Base-by-base conservation (phyloP, 2,888 invertebrate genomes). In the Cheilosia urbana region DNA sequence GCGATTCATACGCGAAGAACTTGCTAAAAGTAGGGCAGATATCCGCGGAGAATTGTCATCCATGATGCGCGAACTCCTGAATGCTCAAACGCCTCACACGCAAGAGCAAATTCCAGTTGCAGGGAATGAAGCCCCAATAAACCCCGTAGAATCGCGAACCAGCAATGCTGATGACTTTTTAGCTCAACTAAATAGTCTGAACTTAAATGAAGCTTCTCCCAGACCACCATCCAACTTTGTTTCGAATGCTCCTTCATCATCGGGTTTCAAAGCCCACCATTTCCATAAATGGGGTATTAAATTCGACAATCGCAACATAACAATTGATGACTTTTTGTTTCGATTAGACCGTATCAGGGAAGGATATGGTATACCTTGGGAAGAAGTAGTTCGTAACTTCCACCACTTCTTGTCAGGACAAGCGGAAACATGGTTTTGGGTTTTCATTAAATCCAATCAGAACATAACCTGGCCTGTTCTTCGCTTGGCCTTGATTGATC, bases 301-400 rank as follows among this genome's bases (percentile, higher is more conserved):
- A 21, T 55, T 55, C n/a, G 27, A 55, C 21, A 30, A 30, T 9
- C 30, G 30, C 17, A 30, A 6, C 6, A 55, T 55, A 4, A 17
- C 30, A 1, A 30, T 55, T 9, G 55, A 55, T n/a, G 55, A 55
- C n/a, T 55, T 55, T n/a, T 30, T 55, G 13, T 55, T 55, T n/a
- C 27, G 55, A 0, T 2, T 55, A 7, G 55, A 55, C 0, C 27
- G 55, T 0, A 7, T 55, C 2, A 1, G 55, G n/a, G 27, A 30
- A 13, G 27, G 55, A 1, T 30, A 55, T 30, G 21, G 21, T n/a
- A n/a, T 30, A 2, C 4, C 24, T 7, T 53, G 53, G 53, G 53
- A 53, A 6, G 53, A 53, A n/a, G 27, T 53, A 5, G 51, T 51
- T 0, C 51, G 19, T 2, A 51, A 51, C 51, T 51, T 51, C 15